Evolutionary conservation across 1,140 invertebrate genomes (phyloP).

Genomic region (Trypoxylus dichotomus): DNA sequence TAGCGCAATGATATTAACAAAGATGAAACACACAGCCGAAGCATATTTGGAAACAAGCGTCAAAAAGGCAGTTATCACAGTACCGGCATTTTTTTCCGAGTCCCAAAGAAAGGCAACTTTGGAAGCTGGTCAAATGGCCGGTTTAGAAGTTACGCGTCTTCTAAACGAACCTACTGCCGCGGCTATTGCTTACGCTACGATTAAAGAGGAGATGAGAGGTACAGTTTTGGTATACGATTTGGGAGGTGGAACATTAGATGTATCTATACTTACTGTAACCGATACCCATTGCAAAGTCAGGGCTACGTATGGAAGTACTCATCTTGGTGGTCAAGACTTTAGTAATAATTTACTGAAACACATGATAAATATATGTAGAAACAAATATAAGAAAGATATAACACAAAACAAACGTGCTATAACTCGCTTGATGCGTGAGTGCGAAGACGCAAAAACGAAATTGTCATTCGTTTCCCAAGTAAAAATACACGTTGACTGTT

Average conservation of each 20-base stretch:
- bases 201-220: conserved; percentile 74
- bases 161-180: conserved; percentile 98
- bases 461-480: conserved; percentile 95
- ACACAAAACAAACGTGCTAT: conserved; percentile 95
- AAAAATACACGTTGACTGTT: conserved; percentile 84
- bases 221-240: conserved; percentile 83
- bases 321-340: conserved; percentile 93
- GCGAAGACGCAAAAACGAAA: conserved; percentile 97
- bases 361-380: conserved; percentile 87
- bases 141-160: conserved; percentile 80
- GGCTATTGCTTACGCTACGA: conserved; percentile 95
- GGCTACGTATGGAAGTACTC: conserved; percentile 93
- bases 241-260: conserved; percentile 81
- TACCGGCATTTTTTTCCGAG: conserved; percentile 96
- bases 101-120: conserved; percentile 84
- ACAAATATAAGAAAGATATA: conserved; percentile 91
- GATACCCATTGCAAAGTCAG: conserved; percentile 96
- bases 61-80: conserved; percentile 92
- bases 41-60: conserved; percentile 79
- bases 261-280: conserved; percentile 51
- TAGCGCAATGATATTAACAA: conserved; percentile 90
- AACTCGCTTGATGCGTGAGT: conserved; percentile 94
- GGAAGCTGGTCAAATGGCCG: conserved; percentile 95
- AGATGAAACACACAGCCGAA: conserved; percentile 97
- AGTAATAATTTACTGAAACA: conserved; percentile 91